A percentile compares a stretch with the other conserved stretches of the same genome.
phyloP scores from a whole-genome alignment of 2,888 invertebrate genomes.

The Gastrophysa polygoni region DNA sequence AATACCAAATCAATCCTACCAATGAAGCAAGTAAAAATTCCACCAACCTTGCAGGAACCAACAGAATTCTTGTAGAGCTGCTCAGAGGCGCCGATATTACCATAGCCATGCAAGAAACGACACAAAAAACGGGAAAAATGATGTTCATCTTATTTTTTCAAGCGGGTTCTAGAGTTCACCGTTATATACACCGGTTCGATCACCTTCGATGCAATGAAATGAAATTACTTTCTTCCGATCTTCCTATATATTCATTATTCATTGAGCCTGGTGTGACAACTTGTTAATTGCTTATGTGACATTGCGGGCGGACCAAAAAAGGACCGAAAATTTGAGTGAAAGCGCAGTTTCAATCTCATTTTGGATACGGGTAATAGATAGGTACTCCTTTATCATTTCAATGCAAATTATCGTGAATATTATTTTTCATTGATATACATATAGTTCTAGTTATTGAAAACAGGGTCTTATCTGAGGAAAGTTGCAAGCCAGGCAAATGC shows the following conservation, averaged over 20 bases:
- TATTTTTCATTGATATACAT: no score
- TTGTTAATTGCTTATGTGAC: neutral
- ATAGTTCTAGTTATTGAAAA: no score
- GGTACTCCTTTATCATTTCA: no score
- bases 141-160: conserved; percentile 2
- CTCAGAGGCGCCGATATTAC: neutral
- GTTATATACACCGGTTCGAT: neutral
- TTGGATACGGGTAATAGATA: no score
- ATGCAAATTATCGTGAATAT: no score
- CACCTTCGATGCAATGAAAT: conserved; percentile 7
- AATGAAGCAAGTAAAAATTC: neutral
- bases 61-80: conserved; percentile 2
- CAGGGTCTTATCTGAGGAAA: no score
- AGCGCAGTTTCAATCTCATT: neutral
- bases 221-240: conserved; percentile 16
- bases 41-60: conserved; percentile 15
- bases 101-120: neutral
- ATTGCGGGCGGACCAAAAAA: neutral
- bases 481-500: no score
- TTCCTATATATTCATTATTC: conserved; percentile 4
- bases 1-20: neutral
- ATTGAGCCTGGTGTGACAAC: neutral
- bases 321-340: neutral
- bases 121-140: conserved; percentile 6
- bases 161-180: neutral